Evolutionary conservation across 2,797 vertebrate species (phyloP).

Genomic region (Amazona finschi): DNA sequence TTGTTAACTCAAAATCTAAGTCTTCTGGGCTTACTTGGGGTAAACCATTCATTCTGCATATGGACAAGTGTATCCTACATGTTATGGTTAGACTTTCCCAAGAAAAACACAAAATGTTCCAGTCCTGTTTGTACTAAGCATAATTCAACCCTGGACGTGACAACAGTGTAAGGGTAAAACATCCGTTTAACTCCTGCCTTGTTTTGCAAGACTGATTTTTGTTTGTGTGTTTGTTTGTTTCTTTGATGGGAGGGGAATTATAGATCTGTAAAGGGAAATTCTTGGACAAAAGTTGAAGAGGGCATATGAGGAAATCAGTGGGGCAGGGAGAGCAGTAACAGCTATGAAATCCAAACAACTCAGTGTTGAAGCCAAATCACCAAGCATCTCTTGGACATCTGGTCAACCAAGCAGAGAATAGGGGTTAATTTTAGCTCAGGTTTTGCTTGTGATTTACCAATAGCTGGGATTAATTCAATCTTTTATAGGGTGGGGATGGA

Average conservation of each 20-base stretch:
- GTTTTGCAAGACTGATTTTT: neutral
- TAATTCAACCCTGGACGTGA: neutral
- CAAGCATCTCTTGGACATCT: neutral
- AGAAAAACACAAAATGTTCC: slow-evolving; percentile 15
- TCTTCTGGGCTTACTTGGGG: neutral
- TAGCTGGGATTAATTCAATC: neutral
- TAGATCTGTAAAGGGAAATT: neutral
- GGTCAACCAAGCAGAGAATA: neutral
- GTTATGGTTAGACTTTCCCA: neutral
- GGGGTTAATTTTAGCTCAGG: neutral
- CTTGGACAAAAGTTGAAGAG: neutral
- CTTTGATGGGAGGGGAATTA: neutral
- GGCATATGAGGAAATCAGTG: neutral
- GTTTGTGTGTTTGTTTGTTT: neutral
- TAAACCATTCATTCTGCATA: neutral
- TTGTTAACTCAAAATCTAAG: neutral
- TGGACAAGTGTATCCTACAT: neutral
- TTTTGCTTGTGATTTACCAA: neutral
- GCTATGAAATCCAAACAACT: neutral
- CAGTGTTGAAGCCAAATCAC: neutral
- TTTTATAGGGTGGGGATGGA: neutral
- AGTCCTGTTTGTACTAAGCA: neutral
- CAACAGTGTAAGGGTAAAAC: neutral
- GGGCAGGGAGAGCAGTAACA: neutral
- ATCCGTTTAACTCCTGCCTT: neutral